Evolutionary conservation across 2,888 invertebrate species (phyloP), one percentile per base, ranked within the genome.

Genomic region (Rotaria sp.): DNA sequence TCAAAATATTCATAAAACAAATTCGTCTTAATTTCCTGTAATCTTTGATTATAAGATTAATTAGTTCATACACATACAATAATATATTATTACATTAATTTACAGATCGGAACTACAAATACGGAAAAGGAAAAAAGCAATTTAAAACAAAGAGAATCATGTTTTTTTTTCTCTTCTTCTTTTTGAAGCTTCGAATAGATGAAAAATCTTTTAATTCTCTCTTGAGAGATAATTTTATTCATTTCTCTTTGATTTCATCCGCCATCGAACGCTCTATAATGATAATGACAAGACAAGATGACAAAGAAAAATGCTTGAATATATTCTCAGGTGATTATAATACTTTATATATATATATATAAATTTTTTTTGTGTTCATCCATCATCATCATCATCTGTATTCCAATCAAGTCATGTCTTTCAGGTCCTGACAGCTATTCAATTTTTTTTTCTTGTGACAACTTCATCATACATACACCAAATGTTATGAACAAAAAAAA

Each of bases 361-460:
- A n/a, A n/a, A n/a, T 52, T 52, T 52, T 18, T 24, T 18, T 18
- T 52, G 18, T 67, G 35, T 67, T 67, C 67, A 67, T 67, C 67
- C 67, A 67, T 67, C 67, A 67, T 67, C 35, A 35, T 30, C 35
- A 67, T 55, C 55, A 55, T 55, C 55, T 55, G 21, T 55, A 55
- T 67, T 67, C 59, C 59, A 67, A 35, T 67, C 59, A 35, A 67
- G 67, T 67, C 67, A 30, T 67, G 67, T 67, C 67, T 67, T 67
- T 67, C 67, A 67, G 35, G 67, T 35, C 4, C 3, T 67, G 67
- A 30, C 67, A 67, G 35, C 35, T 35, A 67, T 67, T 18, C 67
- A 67, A 67, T 67, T 67, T 30, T 67, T 67, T 30, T 67, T 35
- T 67, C 67, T 18, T 67, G 0, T 67, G 67, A 67, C 67, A 67